These are phyloP conservation scores for Pseudococcus longispinus DNA, from an alignment of 2,888 invertebrate species.

Conservation along the genomic window DNA sequence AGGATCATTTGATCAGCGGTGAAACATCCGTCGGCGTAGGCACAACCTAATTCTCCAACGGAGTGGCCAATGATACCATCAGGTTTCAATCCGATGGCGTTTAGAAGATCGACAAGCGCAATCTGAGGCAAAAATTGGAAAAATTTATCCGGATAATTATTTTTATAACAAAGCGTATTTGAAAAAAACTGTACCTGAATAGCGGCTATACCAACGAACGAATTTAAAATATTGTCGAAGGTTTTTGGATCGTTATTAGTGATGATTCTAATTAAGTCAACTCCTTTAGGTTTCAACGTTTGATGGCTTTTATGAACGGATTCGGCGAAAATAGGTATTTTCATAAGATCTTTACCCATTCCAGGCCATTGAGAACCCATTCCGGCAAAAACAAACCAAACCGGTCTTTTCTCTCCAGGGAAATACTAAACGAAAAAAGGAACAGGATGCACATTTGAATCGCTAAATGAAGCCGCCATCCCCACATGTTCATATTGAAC, in stretches of 20 bases:
- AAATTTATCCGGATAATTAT: background rate
- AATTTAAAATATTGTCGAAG: slow-evolving; percentile 74
- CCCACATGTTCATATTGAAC: background rate
- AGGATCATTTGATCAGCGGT: slow-evolving; percentile 86
- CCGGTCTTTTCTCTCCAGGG: slow-evolving; percentile 72
- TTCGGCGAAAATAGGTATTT: slow-evolving; percentile 74
- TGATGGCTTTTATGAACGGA: slow-evolving; percentile 74
- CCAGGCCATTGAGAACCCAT: slow-evolving; percentile 90
- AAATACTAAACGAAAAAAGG: slow-evolving; percentile 65
- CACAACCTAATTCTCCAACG: slow-evolving; percentile 93
- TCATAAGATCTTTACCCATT: slow-evolving; percentile 80
- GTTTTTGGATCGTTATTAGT: slow-evolving; percentile 70
- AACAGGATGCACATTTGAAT: background rate
- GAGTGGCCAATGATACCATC: slow-evolving; percentile 87
- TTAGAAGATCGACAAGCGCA: slow-evolving; percentile 72
- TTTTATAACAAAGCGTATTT: background rate
- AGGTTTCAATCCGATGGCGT: slow-evolving; percentile 69
- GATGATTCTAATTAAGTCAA: slow-evolving; percentile 72
- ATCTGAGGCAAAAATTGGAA: slow-evolving; percentile 63
- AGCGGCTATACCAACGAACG: slow-evolving; percentile 78
- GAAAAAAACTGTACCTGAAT: slow-evolving; percentile 64
- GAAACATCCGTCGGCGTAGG: slow-evolving; percentile 91
- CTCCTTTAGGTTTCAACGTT: slow-evolving; percentile 70
- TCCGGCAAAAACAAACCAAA: slow-evolving; percentile 91
- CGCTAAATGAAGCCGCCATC: background rate